Evolutionary conservation across 92 coral and sea anemone genomes (phyloP).

Genomic region (Bergia sp.): DNA sequence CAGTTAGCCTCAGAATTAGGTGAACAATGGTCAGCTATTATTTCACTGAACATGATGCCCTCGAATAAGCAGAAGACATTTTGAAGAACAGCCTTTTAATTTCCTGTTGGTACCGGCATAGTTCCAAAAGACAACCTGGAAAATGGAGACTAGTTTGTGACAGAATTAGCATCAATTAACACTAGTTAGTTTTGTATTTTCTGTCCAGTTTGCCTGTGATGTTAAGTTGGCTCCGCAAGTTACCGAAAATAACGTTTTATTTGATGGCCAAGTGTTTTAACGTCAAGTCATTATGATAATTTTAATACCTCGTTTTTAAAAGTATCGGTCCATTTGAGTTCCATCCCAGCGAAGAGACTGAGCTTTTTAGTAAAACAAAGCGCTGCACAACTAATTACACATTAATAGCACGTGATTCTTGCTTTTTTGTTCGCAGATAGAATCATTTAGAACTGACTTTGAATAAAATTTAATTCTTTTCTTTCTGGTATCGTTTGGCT

Average conservation of each 20-base stretch:
- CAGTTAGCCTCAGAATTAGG: too few species aligned
- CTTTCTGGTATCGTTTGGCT: not conserved
- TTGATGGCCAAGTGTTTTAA: not conserved
- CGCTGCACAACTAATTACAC: not conserved
- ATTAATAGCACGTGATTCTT: slow-evolving; percentile 41
- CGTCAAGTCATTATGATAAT: not conserved
- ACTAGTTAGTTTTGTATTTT: not conserved
- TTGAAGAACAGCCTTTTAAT: not conserved
- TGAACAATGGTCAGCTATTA: not conserved
- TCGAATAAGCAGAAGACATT: not conserved
- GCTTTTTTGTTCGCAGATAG: slow-evolving; percentile 4
- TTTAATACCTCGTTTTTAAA: not conserved
- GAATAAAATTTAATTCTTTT: too few species aligned
- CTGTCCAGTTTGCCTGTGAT: not conserved
- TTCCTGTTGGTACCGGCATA: not conserved
- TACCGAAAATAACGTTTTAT: too few species aligned
- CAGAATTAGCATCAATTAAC: not conserved
- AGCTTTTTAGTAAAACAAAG: not conserved
- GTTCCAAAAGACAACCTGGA: not conserved
- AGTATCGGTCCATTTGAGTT: too few species aligned
- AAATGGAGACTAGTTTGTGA: not conserved
- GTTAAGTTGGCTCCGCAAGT: too few species aligned
- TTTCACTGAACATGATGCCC: not conserved
- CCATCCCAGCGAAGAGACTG: not conserved
- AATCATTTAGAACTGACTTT: not conserved